Base-by-base conservation (phyloP, 1,140 invertebrate genomes). In the Drosophila bipectinata region DNA sequence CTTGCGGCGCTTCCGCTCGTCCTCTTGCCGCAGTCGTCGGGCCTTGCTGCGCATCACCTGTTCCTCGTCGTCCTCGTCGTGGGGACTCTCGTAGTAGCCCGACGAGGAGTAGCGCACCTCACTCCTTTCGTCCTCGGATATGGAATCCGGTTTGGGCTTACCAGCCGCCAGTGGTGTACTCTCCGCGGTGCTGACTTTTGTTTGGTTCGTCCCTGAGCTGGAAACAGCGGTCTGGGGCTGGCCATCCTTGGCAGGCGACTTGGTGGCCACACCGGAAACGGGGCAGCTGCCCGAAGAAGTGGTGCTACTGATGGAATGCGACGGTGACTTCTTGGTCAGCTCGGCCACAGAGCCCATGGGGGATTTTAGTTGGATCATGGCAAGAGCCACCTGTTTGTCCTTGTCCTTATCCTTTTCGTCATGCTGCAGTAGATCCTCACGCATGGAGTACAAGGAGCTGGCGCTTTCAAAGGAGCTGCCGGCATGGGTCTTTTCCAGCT, bases 381-480 rank as follows among this genome's bases (percentile, higher is more conserved):
- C n/a, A 0, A 62, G 7, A 0, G 30, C 44, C 15, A 45, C 45
- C 41, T 53, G 34, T 21, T 44, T 44, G 8, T 49, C 41, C 39
- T 24, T 47, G 9, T 21, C 44, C 37, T 72, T 56, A 4, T 84
- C 75, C 76, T 68, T 85, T 8, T 90, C 85, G 12, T 91, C 91
- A n/a, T 79, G 71, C 47, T 83, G 83, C 10, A 90, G 89, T 44
- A 95, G 93, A 89, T 96, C 95, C 73, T 94, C 95, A 64, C 95
- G 93, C 37, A 95, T 95, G 28, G 96, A 93, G 90, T 96, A 96
- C 41, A 96, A 92, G 24, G 96, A 96, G 56, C 96, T 96, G 41
- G 95, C 95, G 83, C 96, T 97, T 89, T 96, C 96, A 89, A 96
- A 96, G 14, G 95, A 96, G 79, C 95, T 96, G 21, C 95, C 95